Conservation (phyloP, 2,888 invertebrate genomes). For the Ectropis crepuscularia region DNA sequence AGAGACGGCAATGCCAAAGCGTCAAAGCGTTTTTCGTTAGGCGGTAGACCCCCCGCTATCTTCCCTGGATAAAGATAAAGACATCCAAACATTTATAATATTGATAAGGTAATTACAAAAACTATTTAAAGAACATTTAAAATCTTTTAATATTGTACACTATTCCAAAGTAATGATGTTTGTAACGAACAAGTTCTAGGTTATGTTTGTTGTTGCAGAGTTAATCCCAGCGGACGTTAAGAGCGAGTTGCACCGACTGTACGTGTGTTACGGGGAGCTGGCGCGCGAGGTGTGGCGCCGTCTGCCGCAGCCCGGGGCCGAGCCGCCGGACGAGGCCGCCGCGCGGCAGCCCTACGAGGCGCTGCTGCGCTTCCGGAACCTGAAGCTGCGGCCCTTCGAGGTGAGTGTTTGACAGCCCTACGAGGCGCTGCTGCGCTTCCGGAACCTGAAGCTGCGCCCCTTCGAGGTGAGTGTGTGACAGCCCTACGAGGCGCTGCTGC, state of each 20-base stretch:
- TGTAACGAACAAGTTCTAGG: too few species aligned
- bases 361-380: slow-evolving; percentile 93
- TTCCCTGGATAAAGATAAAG: too few species aligned
- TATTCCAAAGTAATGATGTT: too few species aligned
- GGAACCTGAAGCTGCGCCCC: slow-evolving; percentile 92
- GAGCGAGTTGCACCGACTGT: slow-evolving; percentile 92
- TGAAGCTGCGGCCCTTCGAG: slow-evolving; percentile 94
- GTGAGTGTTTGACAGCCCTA: slow-evolving; percentile 62
- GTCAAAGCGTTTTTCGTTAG: too few species aligned
- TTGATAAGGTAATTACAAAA: too few species aligned
- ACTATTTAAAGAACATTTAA: too few species aligned
- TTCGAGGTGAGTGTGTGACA: slow-evolving; percentile 88
- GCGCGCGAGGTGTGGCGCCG: slow-evolving; percentile 97
- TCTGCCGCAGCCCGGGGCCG: slow-evolving; percentile 93
- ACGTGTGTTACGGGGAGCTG: slow-evolving; percentile 94
- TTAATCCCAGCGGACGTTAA: slow-evolving; percentile 93
- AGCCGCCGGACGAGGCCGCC: slow-evolving; percentile 62
- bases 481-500: slow-evolving; percentile 95
- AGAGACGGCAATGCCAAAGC: too few species aligned
- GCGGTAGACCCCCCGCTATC: too few species aligned
- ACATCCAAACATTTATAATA: too few species aligned
- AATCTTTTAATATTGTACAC: too few species aligned
- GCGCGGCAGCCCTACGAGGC: slow-evolving; percentile 95
- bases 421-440: slow-evolving; percentile 90
- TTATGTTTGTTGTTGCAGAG: slow-evolving; percentile 79